A percentile compares a stretch with the other conserved stretches of the same genome.
These are phyloP conservation scores for Diorhabda carinulata DNA, from an alignment of 1,140 invertebrate species.

Conservation along the genomic window DNA sequence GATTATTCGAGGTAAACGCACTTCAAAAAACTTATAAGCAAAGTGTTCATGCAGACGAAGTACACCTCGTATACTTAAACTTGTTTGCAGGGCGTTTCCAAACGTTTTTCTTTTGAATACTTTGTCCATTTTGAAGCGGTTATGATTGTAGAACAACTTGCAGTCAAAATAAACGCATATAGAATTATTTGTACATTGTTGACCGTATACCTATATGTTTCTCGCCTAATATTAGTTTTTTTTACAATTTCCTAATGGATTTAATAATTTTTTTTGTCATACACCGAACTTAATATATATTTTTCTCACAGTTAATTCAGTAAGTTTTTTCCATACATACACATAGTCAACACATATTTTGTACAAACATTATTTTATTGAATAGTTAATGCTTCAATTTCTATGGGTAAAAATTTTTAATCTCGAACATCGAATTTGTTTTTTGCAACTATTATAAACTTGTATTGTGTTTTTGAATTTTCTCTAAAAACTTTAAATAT, in stretches of 20 bases:
- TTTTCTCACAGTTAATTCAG: constrained; percentile 18
- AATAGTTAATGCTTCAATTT: too few relatives aligned
- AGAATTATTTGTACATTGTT: constrained; percentile 43
- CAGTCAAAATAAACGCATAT: constrained; percentile 25
- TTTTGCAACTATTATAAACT: too few relatives aligned
- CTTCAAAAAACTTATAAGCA: too few relatives aligned
- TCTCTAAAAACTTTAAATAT: too few relatives aligned
- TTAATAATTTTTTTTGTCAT: constrained; percentile 17
- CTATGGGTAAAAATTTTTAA: constrained; percentile 20
- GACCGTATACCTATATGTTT: constrained; percentile 44
- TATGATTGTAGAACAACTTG: constrained; percentile 20
- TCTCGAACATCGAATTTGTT: not conserved
- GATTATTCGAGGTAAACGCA: too few relatives aligned
- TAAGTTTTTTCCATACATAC: constrained; percentile 30
- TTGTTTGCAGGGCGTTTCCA: too few relatives aligned
- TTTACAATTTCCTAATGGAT: constrained; percentile 26
- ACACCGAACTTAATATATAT: not conserved
- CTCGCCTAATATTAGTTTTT: constrained; percentile 30
- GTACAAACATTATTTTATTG: constrained; percentile 29
- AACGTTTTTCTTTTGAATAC: not conserved
- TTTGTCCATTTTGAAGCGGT: constrained; percentile 8
- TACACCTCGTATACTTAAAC: too few relatives aligned
- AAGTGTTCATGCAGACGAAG: too few relatives aligned
- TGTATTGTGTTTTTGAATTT: too few relatives aligned
- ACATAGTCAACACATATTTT: constrained; percentile 43